Conservation (phyloP, 2,888 invertebrate species). For the Aromia moschata region DNA sequence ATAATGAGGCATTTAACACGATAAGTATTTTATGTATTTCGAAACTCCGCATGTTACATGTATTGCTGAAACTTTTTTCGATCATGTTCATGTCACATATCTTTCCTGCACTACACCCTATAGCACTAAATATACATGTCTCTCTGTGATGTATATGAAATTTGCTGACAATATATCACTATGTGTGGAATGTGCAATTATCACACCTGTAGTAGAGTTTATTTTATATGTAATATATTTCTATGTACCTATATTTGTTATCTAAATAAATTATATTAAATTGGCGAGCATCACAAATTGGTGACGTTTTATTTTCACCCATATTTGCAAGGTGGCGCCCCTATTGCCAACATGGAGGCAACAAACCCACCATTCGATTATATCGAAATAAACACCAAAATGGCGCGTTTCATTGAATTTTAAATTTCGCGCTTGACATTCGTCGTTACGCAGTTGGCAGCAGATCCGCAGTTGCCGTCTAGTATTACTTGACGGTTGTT, state of each 20-base stretch:
- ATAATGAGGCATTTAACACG: slow-evolving; percentile 12
- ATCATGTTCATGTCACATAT: slow-evolving; percentile 21
- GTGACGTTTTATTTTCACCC: slow-evolving; percentile 15
- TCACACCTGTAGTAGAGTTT: slow-evolving; percentile 46
- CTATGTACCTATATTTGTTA: slow-evolving; percentile 54
- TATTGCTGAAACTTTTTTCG: slow-evolving; percentile 4
- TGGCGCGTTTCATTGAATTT: no score
- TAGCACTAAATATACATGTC: slow-evolving; percentile 25
- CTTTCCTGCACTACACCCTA: slow-evolving; percentile 16
- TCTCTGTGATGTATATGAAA: slow-evolving; percentile 57
- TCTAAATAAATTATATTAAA: slow-evolving; percentile 52
- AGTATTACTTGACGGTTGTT: no score
- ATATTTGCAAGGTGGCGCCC: no score
- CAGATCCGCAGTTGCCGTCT: no score
- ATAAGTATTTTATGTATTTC: slow-evolving; percentile 21
- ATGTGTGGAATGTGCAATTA: slow-evolving; percentile 41
- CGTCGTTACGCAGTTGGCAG: no score
- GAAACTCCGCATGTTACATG: slow-evolving; percentile 18
- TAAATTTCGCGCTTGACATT: no score
- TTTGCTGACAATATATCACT: slow-evolving; percentile 53
- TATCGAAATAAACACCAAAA: no score
- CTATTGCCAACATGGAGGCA: no score
- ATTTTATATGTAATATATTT: slow-evolving; percentile 59
- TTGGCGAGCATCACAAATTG: slow-evolving; percentile 48
- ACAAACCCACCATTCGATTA: no score